Evolutionary conservation across 1,140 invertebrate genomes (phyloP).

Genomic region (Melipona quadrifasciata): DNA sequence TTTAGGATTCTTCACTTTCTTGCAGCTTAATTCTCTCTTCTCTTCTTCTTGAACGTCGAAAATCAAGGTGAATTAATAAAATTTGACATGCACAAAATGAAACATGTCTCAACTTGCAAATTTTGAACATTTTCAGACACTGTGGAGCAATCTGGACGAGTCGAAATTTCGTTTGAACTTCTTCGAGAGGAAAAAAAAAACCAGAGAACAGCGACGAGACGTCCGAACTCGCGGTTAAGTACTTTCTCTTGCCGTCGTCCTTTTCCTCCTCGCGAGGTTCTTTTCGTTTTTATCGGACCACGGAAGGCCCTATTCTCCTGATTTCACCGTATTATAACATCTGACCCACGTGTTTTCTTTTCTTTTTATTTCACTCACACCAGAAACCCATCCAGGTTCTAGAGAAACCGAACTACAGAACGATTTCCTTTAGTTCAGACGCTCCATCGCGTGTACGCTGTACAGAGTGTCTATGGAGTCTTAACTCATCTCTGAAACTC

Average conservation of each 20-base stretch:
- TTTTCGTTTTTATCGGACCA: neutral
- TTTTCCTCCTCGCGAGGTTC: neutral
- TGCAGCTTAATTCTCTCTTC: too few relatives aligned
- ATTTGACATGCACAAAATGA: neutral
- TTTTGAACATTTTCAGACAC: neutral
- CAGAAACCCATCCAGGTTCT: neutral
- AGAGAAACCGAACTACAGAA: constrained; percentile 1
- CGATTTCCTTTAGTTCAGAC: neutral
- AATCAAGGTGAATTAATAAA: too few relatives aligned
- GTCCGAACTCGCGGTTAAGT: constrained; percentile 35
- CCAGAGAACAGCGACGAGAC: constrained; percentile 19
- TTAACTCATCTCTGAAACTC: neutral
- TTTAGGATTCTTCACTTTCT: too few relatives aligned
- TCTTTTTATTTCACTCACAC: neutral
- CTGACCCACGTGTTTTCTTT: neutral
- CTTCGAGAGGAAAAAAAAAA: neutral
- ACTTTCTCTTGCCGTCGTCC: constrained; percentile 17
- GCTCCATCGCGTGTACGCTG: neutral
- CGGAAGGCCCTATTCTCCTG: too few relatives aligned
- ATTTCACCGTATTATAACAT: neutral
- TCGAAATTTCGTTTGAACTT: neutral
- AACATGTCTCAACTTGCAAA: too few relatives aligned
- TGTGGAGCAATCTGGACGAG: too few relatives aligned
- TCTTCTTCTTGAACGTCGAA: too few relatives aligned
- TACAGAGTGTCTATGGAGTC: constrained; percentile 19